Conservation (phyloP, 2,797 vertebrate genomes). For the Masticophis lateralis region DNA sequence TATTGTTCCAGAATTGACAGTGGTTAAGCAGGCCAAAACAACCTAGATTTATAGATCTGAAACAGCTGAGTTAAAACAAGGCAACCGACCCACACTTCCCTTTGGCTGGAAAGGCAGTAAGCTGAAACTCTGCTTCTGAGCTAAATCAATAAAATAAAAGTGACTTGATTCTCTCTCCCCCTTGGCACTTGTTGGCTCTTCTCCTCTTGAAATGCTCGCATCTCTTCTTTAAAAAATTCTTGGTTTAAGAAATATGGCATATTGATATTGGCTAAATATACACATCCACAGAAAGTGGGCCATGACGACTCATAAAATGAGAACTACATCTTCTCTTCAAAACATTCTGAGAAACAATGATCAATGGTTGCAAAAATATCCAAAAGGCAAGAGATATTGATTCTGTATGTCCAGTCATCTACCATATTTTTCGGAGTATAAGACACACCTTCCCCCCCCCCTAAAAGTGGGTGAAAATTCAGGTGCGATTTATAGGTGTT, state of each 20-base stretch:
- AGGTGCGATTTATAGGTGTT: no score
- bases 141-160: not conserved
- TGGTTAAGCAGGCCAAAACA: not conserved
- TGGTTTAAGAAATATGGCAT: not conserved
- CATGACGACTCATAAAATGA: not conserved
- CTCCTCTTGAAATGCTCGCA: not conserved
- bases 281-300: not conserved
- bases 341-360: not conserved
- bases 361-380: not conserved
- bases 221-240: not conserved
- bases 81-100: not conserved
- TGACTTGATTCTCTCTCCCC: not conserved
- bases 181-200: not conserved
- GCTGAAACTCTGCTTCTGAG: not conserved
- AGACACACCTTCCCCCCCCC: no score
- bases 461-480: no score
- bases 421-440: no score
- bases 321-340: not conserved
- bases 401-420: not conserved
- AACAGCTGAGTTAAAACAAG: not conserved
- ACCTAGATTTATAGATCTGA: not conserved
- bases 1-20: not conserved
- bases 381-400: not conserved
- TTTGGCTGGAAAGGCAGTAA: not conserved
- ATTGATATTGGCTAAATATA: not conserved